Evolutionary conservation across 1,140 invertebrate genomes (phyloP).

Genomic region (Calephelis nemesis): DNA sequence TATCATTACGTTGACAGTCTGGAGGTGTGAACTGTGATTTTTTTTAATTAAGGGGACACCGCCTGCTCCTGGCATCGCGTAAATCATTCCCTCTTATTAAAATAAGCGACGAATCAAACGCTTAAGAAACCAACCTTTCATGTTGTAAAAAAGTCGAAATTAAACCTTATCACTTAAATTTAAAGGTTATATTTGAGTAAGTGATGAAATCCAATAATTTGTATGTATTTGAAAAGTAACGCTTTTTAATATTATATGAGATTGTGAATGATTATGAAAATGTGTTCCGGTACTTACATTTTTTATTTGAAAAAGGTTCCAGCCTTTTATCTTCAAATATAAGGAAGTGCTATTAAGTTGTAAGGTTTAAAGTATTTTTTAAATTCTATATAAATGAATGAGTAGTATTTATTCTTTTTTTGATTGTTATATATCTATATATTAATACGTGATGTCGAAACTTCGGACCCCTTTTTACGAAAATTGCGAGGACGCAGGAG

Average conservation of each 20-base stretch:
- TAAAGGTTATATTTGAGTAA: constrained; percentile 26
- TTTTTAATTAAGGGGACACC: constrained; percentile 55
- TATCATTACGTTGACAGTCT: constrained; percentile 5
- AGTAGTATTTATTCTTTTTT: too few relatives aligned
- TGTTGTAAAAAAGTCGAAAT: constrained; percentile 19
- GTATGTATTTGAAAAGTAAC: constrained; percentile 49
- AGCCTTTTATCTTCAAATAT: too few relatives aligned
- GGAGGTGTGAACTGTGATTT: constrained; percentile 37
- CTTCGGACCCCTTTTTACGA: constrained; percentile 57
- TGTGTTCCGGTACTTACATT: neutral
- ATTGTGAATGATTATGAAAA: constrained; percentile 46
- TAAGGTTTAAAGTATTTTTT: too few relatives aligned
- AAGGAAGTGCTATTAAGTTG: too few relatives aligned
- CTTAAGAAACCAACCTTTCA: constrained; percentile 43
- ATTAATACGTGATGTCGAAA: neutral
- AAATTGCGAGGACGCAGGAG: constrained; percentile 43
- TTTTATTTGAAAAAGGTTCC: neutral
- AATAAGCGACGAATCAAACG: constrained; percentile 58
- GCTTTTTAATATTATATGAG: constrained; percentile 47
- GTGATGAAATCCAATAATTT: constrained; percentile 38
- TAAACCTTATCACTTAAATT: constrained; percentile 20
- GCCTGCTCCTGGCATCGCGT: constrained; percentile 55
- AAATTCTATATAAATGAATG: too few relatives aligned
- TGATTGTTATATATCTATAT: neutral
- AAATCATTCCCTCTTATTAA: constrained; percentile 69